Evolutionary conservation across 2,113 vertebrate species (phyloP).

Genomic region (Larimichthys crocea): DNA sequence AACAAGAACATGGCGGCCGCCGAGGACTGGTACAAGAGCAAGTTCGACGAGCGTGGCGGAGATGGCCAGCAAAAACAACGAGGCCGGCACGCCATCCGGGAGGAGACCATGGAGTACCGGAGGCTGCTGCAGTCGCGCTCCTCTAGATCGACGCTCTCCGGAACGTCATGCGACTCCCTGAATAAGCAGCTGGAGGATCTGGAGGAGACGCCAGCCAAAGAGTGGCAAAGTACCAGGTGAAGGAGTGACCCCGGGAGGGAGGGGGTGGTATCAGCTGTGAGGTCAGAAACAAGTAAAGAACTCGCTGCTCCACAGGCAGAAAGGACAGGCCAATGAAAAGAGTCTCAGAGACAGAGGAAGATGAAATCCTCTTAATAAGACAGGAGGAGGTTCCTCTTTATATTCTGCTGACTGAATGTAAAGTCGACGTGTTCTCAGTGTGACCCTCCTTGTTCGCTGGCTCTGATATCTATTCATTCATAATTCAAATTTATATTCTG

Average conservation of each 20-base stretch:
- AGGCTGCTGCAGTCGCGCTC: constrained; percentile 85
- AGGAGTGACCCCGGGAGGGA: neutral
- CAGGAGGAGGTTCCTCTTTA: too few relatives aligned
- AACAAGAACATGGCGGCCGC: constrained; percentile 85
- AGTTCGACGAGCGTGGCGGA: constrained; percentile 85
- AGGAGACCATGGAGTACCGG: constrained; percentile 89
- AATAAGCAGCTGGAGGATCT: constrained; percentile 86
- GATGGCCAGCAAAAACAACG: constrained; percentile 84
- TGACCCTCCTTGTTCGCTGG: neutral
- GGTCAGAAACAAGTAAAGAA: neutral
- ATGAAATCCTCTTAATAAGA: neutral
- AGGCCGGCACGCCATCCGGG: constrained; percentile 86
- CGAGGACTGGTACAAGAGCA: constrained; percentile 87
- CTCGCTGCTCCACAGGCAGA: neutral
- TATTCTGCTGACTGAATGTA: too few relatives aligned
- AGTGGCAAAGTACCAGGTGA: constrained; percentile 87
- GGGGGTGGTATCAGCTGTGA: neutral
- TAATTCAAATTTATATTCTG: neutral
- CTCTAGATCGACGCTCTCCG: constrained; percentile 85
- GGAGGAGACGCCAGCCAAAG: constrained; percentile 85
- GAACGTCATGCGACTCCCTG: constrained; percentile 85
- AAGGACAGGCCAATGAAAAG: neutral
- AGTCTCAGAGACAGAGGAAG: neutral
- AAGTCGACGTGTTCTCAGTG: too few relatives aligned
- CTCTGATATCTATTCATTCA: neutral